Conservation (phyloP, 2,888 invertebrate species). For the Tiphia femorata region DNA sequence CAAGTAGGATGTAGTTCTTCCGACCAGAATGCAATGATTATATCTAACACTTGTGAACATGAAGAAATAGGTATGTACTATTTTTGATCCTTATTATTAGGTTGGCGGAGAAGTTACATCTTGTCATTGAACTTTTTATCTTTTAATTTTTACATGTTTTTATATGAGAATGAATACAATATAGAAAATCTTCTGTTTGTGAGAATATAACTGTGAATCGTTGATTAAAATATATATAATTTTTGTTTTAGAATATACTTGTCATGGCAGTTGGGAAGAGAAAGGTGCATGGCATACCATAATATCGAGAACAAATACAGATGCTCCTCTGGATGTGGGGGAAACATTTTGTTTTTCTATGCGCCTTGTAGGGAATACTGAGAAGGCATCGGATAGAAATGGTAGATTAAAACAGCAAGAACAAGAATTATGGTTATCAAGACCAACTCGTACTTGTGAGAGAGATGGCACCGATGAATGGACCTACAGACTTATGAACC, state of each 20-base stretch:
- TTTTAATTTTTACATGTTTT: neutral
- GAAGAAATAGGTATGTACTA: conserved; percentile 50
- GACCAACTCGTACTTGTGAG: conserved; percentile 58
- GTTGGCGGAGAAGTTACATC: neutral
- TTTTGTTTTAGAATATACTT: conserved; percentile 74
- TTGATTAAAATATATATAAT: neutral
- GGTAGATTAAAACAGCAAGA: conserved; percentile 48
- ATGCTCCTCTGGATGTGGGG: conserved; percentile 38
- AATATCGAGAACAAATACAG: conserved; percentile 71
- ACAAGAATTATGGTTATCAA: conserved; percentile 60
- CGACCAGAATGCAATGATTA: conserved; percentile 62
- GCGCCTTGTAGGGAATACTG: conserved; percentile 45
- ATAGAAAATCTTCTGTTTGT: no score
- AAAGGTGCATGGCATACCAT: conserved; percentile 77
- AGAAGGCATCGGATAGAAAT: conserved; percentile 49
- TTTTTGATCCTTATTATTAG: neutral
- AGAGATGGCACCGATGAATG: conserved; percentile 54
- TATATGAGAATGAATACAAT: neutral
- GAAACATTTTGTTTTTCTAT: conserved; percentile 64
- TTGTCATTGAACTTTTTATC: no score
- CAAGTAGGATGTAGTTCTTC: conserved; percentile 62
- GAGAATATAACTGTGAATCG: no score
- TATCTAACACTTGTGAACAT: conserved; percentile 60
- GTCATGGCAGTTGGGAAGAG: conserved; percentile 81
- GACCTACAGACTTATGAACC: conserved; percentile 59